Base-by-base conservation (phyloP, 2,888 invertebrate species). In the Agrenia bidenticulata region DNA sequence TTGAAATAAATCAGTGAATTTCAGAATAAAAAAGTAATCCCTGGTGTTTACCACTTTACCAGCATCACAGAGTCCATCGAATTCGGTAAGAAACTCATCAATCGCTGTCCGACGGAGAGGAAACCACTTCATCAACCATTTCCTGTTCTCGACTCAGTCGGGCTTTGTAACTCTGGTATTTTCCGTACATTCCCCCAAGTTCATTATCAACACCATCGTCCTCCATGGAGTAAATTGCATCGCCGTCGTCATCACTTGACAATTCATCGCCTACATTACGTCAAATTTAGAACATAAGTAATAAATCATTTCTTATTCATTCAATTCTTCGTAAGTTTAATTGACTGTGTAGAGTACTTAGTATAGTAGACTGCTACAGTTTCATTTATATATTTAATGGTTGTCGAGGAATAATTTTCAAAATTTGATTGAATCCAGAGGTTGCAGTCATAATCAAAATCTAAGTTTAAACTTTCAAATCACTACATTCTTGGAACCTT, bases 61-160 rank as follows among this genome's bases (percentile, higher is more conserved):
- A n/a, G n/a, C n/a, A n/a, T n/a, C n/a, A n/a, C n/a, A n/a, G n/a
- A n/a, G n/a, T n/a, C n/a, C n/a, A n/a, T n/a, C n/a, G n/a, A n/a
- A n/a, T n/a, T n/a, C n/a, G n/a, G n/a, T n/a, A n/a, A n/a, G n/a
- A n/a, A n/a, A n/a, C n/a, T n/a, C n/a, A n/a, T n/a, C n/a, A 24
- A 62, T 69, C 69, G 23, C 64, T 64, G 9, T 64, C 61, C 11
- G 66, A 61, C 37, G 64, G 45, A 4, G 61, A 56, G 1, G 67
- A 65, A 19, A 70, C 67, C 13, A 70, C 67, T 45, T 66, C 66
- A 59, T 67, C 65, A 11, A 55, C 59, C 39, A 67, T 57, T 15
- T 67, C 60, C 50, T 37, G 27, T 21, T 60, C 39, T 13, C 45
- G 15, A 39, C 42, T 24, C 11, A 61, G 41, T 4, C 62, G 51